A percentile compares a stretch with the other conserved stretches of the same genome.
Conservation (phyloP, 2,888 invertebrate genomes). For the Seladonia tumulorum region DNA sequence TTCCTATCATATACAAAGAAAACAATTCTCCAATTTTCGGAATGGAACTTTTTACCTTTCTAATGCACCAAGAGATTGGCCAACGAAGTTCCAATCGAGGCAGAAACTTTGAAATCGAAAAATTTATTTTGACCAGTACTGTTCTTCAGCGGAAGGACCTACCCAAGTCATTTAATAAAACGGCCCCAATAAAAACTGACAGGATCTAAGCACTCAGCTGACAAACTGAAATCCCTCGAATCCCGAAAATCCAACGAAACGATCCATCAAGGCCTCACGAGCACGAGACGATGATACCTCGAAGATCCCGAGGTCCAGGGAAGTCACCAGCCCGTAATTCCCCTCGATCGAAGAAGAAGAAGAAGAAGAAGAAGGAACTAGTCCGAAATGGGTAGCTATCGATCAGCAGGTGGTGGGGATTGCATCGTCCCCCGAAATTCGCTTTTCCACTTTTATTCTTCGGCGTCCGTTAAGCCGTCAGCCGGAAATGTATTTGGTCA, state of each 20-base stretch:
- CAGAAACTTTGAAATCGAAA: too few species aligned
- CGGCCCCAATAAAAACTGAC: not conserved
- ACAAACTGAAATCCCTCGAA: not conserved
- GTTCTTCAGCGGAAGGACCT: not conserved
- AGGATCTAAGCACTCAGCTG: not conserved
- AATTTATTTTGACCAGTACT: too few species aligned
- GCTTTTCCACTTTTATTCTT: conserved; percentile 44
- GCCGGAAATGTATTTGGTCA: conserved; percentile 52
- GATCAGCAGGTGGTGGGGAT: conserved; percentile 70
- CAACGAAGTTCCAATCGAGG: too few species aligned
- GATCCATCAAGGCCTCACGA: not conserved
- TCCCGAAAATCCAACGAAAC: not conserved
- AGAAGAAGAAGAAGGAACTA: not conserved
- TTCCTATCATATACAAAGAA: too few species aligned
- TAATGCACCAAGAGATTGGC: too few species aligned
- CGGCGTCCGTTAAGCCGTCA: conserved; percentile 50
- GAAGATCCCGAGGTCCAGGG: not conserved
- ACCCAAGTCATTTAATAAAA: not conserved
- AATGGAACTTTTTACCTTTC: too few species aligned
- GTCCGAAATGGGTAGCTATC: conserved; percentile 44
- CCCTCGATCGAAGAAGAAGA: not conserved
- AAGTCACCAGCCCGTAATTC: not conserved
- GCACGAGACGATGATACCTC: not conserved
- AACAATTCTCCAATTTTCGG: too few species aligned
- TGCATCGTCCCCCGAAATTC: conserved; percentile 45